Evolutionary conservation across 2,888 invertebrate species (phyloP), one percentile per base, ranked within the genome.

Genomic region (Epsilonema sp.): DNA sequence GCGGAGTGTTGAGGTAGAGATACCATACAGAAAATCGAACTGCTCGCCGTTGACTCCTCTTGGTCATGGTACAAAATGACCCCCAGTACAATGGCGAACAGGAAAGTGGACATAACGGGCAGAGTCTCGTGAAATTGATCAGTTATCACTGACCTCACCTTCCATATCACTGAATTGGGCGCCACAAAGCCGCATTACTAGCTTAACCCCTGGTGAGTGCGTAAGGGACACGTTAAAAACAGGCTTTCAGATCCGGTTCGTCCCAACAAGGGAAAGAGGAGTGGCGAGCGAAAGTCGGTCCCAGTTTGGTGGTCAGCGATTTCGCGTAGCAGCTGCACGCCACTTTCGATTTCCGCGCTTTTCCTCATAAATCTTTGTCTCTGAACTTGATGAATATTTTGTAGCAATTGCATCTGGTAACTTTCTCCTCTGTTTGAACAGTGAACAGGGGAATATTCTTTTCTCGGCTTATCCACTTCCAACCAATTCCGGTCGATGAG

Each of bases 91-190:
- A 63, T 55, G 20, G 60, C 61, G n/a, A 63, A 39, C 13, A 69
- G 59, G 52, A 69, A 69, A 3, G 67, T 61, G 1, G 67, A 65
- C 68, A 69, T 70, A n/a, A n/a, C n/a, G 45, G 58, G 62, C 1
- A 65, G 65, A 1, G 68, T 67, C 36, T 54, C 54, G 16, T 60
- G 47, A 55, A 61, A 67, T 3, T 45, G 44, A n/a, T 59, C 56
- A 19, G 45, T 50, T 16, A 46, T n/a, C 48, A n/a, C n/a, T n/a
- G n/a, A n/a, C n/a, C 8, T 31, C 8, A 31, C 31, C 31, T 8
- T 16, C 8, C 31, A 16, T 31, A 16, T 31, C 31, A 8, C 8
- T 16, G 8, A 31, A 16, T 16, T 31, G n/a, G 31, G 8, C 31
- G 31, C 31, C 8, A 16, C 8, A 16, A 16, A 16, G 31, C 31